These are phyloP conservation scores for Poecile montanus DNA, from an alignment of 2,797 vertebrate species.

Conservation along the genomic window DNA sequence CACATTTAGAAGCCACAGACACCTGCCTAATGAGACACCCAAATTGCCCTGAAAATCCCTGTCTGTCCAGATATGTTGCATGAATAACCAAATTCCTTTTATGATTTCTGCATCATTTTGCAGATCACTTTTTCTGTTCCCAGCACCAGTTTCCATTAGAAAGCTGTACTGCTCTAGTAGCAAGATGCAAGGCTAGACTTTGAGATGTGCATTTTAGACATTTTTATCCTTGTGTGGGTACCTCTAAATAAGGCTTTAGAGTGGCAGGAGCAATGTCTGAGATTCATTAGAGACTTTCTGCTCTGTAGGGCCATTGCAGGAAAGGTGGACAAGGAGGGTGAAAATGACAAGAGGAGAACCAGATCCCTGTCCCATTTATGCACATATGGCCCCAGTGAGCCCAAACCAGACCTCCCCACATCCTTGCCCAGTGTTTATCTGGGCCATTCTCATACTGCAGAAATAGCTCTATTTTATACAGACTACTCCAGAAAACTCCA, in stretches of 20 bases:
- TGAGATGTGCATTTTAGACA: not conserved
- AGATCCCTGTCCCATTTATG: not conserved
- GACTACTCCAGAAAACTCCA: not conserved
- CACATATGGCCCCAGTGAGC: accelerated
- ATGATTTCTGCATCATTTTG: not conserved
- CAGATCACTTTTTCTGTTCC: not conserved
- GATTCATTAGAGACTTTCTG: not conserved
- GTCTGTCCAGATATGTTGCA: not conserved
- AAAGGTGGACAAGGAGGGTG: not conserved
- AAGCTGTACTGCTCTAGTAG: not conserved
- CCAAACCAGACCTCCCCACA: not conserved
- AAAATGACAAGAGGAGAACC: not conserved
- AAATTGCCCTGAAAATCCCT: not conserved
- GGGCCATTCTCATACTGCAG: not conserved
- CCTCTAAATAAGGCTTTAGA: not conserved
- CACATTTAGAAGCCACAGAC: not conserved
- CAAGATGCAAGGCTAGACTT: not conserved
- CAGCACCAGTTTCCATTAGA: not conserved
- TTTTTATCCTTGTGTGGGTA: not conserved
- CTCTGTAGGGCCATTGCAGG: not conserved
- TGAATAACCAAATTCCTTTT: not conserved
- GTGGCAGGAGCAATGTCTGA: too few relatives aligned
- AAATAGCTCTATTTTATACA: not conserved
- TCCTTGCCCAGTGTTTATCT: not conserved
- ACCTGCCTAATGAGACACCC: conserved; percentile 20